phyloP scores from a whole-genome alignment of 92 coral and sea anemone species.

The Palythoa heliodiscus region DNA sequence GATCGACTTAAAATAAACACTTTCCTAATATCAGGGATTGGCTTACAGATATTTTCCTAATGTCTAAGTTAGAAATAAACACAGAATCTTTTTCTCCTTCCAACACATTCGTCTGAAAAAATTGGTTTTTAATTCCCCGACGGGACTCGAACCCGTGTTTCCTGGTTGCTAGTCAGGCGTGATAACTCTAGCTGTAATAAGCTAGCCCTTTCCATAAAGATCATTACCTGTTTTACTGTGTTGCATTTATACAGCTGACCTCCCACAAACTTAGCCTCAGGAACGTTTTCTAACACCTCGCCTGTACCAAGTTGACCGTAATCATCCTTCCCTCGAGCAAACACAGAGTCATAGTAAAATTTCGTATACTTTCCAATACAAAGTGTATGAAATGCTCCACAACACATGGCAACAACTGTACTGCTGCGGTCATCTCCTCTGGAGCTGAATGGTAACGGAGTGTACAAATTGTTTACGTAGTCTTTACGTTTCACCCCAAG shows the following conservation, averaged over 20 bases:
- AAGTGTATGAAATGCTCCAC: slow-evolving; percentile 72
- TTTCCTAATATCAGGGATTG: too few species aligned
- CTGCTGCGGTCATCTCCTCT: slow-evolving; percentile 37
- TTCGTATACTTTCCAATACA: slow-evolving; percentile 36
- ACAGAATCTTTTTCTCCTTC: too few species aligned
- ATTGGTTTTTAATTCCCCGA: too few species aligned
- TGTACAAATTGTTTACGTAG: slow-evolving; percentile 8
- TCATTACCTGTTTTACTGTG: slow-evolving; percentile 5
- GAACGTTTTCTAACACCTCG: background rate
- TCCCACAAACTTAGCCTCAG: slow-evolving; percentile 10
- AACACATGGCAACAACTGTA: slow-evolving; percentile 56
- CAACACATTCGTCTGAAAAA: too few species aligned
- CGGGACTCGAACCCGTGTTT: too few species aligned
- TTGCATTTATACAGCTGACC: background rate
- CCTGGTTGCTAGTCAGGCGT: too few species aligned
- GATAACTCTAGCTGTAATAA: background rate
- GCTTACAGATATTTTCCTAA: too few species aligned
- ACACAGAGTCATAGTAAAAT: slow-evolving; percentile 42
- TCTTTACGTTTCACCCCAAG: slow-evolving; percentile 28
- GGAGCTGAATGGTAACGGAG: slow-evolving; percentile 43
- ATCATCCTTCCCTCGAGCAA: slow-evolving; percentile 66
- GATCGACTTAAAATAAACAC: too few species aligned
- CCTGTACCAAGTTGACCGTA: slow-evolving; percentile 69
- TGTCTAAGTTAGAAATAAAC: too few species aligned
- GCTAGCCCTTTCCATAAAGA: background rate